Evolutionary conservation across 1,140 invertebrate species (phyloP).

Genomic region (Zaprionus ghesquierei): DNA sequence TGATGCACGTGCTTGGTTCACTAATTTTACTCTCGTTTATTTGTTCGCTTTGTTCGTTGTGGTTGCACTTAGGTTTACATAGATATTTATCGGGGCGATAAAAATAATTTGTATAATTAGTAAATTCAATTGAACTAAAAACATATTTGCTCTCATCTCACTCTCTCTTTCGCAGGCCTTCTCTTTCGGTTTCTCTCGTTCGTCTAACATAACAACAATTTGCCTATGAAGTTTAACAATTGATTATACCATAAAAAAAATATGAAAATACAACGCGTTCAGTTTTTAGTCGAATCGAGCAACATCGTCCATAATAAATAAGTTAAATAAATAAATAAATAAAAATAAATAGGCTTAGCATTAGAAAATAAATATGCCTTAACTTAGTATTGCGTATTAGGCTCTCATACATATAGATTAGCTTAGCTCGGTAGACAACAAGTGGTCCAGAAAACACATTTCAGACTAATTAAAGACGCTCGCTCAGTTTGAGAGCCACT

Average conservation of each 20-base stretch:
- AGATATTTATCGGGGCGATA: slow-evolving; percentile 35
- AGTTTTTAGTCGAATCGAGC: slow-evolving; percentile 75
- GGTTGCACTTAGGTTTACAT: slow-evolving; percentile 36
- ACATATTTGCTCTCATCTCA: slow-evolving; percentile 62
- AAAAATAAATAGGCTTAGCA: slow-evolving; percentile 64
- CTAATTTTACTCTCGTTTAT: slow-evolving; percentile 48
- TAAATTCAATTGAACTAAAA: slow-evolving; percentile 82
- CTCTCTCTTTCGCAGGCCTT: slow-evolving; percentile 13
- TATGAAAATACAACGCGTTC: slow-evolving; percentile 14
- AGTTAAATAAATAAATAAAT: slow-evolving; percentile 55
- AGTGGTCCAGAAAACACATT: slow-evolving; percentile 50
- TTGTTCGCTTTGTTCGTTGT: slow-evolving; percentile 55
- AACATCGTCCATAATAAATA: slow-evolving; percentile 55
- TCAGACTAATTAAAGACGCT: slow-evolving; percentile 60
- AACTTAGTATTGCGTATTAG: slow-evolving; percentile 31
- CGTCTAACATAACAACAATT: slow-evolving; percentile 71
- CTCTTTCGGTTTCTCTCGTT: slow-evolving; percentile 37
- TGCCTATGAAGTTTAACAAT: slow-evolving; percentile 77
- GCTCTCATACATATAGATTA: slow-evolving; percentile 25
- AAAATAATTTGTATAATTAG: slow-evolving; percentile 66
- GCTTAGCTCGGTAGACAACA: slow-evolving; percentile 20
- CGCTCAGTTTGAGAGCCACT: slow-evolving; percentile 15
- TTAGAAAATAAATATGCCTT: slow-evolving; percentile 69
- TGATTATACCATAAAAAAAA: slow-evolving; percentile 24
- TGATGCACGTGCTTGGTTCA: background rate